Conservation (phyloP, 2,888 invertebrate genomes). For the Axea sp. region DNA sequence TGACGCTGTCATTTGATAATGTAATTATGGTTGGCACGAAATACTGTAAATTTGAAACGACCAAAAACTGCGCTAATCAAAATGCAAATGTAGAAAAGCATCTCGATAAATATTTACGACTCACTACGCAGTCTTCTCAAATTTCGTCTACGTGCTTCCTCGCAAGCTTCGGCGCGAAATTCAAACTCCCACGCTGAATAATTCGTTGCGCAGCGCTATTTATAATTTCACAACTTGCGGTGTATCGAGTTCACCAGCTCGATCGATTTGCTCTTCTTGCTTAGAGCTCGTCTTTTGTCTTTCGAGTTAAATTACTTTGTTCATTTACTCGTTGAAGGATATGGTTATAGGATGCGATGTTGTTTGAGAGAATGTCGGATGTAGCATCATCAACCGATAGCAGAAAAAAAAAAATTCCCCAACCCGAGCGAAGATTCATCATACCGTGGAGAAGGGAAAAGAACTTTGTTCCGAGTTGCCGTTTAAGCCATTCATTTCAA, state of each 20-base stretch:
- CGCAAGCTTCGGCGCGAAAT: no score
- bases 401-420: not conserved
- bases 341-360: constrained; percentile 51
- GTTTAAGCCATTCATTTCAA: constrained; percentile 51
- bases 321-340: constrained; percentile 58
- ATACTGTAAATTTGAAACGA: no score
- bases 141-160: no score
- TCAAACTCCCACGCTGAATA: no score
- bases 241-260: constrained; percentile 17
- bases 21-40: no score
- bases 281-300: constrained; percentile 54
- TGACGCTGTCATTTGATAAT: no score
- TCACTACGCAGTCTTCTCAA: no score
- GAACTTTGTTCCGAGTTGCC: constrained; percentile 38
- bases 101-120: no score
- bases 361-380: constrained; percentile 32
- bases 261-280: constrained; percentile 50
- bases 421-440: not conserved
- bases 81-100: no score
- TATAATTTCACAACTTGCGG: not conserved
- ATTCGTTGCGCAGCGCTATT: no score
- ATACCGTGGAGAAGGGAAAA: constrained; percentile 10
- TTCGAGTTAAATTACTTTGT: constrained; percentile 62
- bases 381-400: constrained; percentile 19
- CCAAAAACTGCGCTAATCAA: no score